Evolutionary conservation across 2,797 vertebrate genomes (phyloP), one percentile per base, ranked within the genome.

Genomic region (Arnoldichthys spilopterus): DNA sequence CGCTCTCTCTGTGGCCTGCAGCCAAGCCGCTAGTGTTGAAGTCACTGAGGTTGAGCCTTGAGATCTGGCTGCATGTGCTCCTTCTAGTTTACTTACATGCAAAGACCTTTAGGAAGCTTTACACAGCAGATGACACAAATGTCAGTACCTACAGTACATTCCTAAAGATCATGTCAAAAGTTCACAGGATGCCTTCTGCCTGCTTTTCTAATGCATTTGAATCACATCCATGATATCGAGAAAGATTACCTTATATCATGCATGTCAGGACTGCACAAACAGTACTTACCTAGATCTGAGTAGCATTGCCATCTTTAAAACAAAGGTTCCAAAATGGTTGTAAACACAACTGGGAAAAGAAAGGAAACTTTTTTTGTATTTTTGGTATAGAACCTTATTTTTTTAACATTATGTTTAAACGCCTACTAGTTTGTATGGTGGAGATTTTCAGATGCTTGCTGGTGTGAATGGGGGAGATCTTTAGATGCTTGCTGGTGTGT

Each of bases 21-120:
- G 88, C 92, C 90, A 93, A 85, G 70, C 80, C 76, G 82, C 89
- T 91, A 88, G 89, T 86, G 89, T 90, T 91, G 67, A 88, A 92
- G 91, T 91, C 87, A 82, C 80, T 71, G 87, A 79, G 85, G 88
- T 90, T 81, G 82, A 89, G 84, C 7, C 75, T 84, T 75, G 87
- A 88, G 87, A 84, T 82, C 84, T 90, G 87, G 87, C 86, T 86
- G 86, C 54, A 83, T 76, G 78, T 74, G 80, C 85, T 72, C 32
- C 37, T 18, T 72, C n/a, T 71, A 40, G 56, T 78, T 66, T 43
- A 66, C 63, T 45, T 56, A 15, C 67, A 78, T 58, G 47, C 30
- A 70, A 15, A 72, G 49, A 72, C 34, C 34, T 49, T 18, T 26
- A 69, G 22, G 26, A 16, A 18, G 22, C 45, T 64, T 22, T 43